Evolutionary conservation across 2,797 vertebrate species (phyloP).

Genomic region (Danio tinwini): DNA sequence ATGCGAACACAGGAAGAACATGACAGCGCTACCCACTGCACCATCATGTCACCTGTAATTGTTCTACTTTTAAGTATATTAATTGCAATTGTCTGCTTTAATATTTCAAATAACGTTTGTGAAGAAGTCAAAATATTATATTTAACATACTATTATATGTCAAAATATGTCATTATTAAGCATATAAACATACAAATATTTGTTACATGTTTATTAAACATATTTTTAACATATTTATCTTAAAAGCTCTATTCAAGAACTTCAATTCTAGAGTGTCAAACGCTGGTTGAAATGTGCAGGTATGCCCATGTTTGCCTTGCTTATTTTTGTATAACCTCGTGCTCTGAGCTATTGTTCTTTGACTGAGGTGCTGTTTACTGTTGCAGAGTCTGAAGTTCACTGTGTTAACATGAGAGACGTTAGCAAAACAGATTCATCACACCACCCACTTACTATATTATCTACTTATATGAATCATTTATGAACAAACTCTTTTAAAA

Average conservation of each 20-base stretch:
- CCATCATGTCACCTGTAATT: too few relatives aligned
- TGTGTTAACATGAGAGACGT: background rate
- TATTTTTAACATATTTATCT: background rate
- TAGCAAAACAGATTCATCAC: slow-evolving; percentile 1
- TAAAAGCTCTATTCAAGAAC: background rate
- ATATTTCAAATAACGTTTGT: too few relatives aligned
- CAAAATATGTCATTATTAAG: too few relatives aligned
- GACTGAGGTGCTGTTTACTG: slow-evolving; percentile 51
- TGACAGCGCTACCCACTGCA: too few relatives aligned
- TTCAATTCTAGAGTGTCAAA: slow-evolving; percentile 16
- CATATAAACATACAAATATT: too few relatives aligned
- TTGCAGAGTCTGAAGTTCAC: slow-evolving; percentile 56
- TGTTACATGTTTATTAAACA: too few relatives aligned
- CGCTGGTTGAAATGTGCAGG: slow-evolving; percentile 36
- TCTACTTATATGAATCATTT: background rate
- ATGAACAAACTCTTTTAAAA: background rate
- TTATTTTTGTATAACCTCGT: slow-evolving; percentile 52
- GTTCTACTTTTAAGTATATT: too few relatives aligned
- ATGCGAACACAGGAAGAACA: too few relatives aligned
- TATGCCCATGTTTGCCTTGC: slow-evolving; percentile 73
- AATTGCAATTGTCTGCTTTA: too few relatives aligned
- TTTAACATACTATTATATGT: too few relatives aligned
- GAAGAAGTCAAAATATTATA: too few relatives aligned
- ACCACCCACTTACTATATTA: background rate
- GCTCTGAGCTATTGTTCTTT: slow-evolving; percentile 65